phyloP scores from a whole-genome alignment of 2,797 vertebrate genomes.

The Craterocephalus amniculus region DNA sequence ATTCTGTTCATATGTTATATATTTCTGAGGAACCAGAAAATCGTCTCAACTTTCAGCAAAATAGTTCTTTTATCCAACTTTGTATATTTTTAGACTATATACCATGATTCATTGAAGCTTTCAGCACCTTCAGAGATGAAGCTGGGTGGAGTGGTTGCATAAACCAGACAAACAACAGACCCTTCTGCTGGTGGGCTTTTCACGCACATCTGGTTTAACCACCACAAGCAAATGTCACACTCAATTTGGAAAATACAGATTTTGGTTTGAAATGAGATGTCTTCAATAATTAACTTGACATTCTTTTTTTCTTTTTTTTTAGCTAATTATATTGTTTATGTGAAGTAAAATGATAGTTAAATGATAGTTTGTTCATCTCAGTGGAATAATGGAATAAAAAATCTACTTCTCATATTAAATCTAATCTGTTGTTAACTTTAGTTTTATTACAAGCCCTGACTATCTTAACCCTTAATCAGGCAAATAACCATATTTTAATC shows the following conservation, averaged over 20 bases:
- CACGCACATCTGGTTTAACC: background rate
- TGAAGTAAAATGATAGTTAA: background rate
- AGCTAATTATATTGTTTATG: background rate
- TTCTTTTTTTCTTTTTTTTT: background rate
- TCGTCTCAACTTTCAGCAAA: background rate
- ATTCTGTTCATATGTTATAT: background rate
- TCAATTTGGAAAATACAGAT: background rate
- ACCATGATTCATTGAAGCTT: background rate
- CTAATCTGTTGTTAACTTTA: too few relatives aligned
- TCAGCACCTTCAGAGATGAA: too few relatives aligned
- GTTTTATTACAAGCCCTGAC: too few relatives aligned
- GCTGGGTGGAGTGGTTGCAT: too few relatives aligned
- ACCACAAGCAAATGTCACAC: background rate
- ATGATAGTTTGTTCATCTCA: background rate
- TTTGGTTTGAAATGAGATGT: background rate
- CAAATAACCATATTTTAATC: too few relatives aligned
- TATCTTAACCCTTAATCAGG: too few relatives aligned
- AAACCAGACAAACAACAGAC: too few relatives aligned
- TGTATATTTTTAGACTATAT: background rate
- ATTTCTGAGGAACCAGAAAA: background rate
- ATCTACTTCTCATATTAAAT: too few relatives aligned
- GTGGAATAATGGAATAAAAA: background rate
- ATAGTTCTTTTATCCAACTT: background rate
- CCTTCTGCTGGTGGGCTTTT: background rate
- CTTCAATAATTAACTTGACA: background rate